A percentile compares a stretch with the other conserved stretches of the same genome.
These are phyloP conservation scores for Nasonia oneida DNA, from an alignment of 2,888 invertebrate genomes.

Conservation along the genomic window DNA sequence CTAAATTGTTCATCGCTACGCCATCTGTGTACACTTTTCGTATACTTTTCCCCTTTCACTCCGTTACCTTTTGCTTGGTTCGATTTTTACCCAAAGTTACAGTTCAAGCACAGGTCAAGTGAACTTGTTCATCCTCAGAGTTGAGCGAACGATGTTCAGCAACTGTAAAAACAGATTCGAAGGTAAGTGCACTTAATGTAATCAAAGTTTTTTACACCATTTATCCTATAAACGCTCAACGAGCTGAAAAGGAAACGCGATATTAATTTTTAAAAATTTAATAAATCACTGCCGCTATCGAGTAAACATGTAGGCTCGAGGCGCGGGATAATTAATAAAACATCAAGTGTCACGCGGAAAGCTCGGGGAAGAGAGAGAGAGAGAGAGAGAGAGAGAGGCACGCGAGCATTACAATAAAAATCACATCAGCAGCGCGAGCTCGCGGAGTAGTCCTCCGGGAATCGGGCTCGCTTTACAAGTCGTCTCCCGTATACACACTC, in stretches of 20 bases:
- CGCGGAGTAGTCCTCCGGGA: constrained; percentile 8
- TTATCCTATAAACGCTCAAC: too few relatives aligned
- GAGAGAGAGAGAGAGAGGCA: not conserved
- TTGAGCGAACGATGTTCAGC: too few relatives aligned
- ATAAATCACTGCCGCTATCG: not conserved
- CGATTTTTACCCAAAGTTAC: too few relatives aligned
- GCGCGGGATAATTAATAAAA: constrained; percentile 15
- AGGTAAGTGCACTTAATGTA: too few relatives aligned
- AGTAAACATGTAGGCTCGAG: not conserved
- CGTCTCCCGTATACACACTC: not conserved
- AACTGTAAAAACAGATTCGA: too few relatives aligned
- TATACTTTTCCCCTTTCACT: not conserved
- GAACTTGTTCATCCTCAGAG: too few relatives aligned
- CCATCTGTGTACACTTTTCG: not conserved
- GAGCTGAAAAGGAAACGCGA: not conserved
- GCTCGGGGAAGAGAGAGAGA: not conserved
- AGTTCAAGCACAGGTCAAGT: too few relatives aligned
- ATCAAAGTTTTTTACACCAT: too few relatives aligned
- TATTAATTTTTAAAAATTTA: not conserved
- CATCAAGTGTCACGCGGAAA: constrained; percentile 1
- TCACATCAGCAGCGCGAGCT: not conserved
- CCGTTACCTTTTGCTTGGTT: too few relatives aligned
- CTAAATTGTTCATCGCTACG: constrained; percentile 15
- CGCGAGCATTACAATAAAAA: constrained; percentile 13
- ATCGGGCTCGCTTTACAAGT: constrained; percentile 4